Percentiles rank a stretch among this genome's conserved stretches.
phyloP scores from a whole-genome alignment of 23 tunicate genomes.

The Botrylloides violaceus region DNA sequence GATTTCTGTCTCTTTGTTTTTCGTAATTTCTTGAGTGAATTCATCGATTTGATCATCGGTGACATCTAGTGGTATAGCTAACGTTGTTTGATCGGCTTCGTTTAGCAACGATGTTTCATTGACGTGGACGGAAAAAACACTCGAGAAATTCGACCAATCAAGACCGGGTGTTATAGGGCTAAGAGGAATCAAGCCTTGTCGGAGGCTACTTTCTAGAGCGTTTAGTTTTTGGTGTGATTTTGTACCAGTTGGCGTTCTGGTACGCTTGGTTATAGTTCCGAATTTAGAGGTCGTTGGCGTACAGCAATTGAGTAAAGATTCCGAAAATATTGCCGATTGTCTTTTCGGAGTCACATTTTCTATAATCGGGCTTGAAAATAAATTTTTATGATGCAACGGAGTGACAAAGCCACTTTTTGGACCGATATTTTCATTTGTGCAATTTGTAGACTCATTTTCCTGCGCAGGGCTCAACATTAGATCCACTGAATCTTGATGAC shows the following conservation, averaged over 20 bases:
- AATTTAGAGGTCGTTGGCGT: not conserved
- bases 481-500: too few species aligned
- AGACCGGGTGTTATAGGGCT: slow-evolving; percentile 18
- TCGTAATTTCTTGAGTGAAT: slow-evolving; percentile 1
- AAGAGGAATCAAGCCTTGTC: not conserved
- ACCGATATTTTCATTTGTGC: too few species aligned
- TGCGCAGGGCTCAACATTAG: too few species aligned
- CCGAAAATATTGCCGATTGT: not conserved
- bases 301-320: not conserved
- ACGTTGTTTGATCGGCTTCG: not conserved
- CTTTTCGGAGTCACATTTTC: not conserved
- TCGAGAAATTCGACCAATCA: not conserved
- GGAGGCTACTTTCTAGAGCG: not conserved
- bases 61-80: slow-evolving; percentile 9
- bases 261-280: not conserved
- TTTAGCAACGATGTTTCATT: not conserved
- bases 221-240: not conserved
- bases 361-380: not conserved
- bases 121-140: slow-evolving; percentile 16
- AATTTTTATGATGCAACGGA: too few species aligned
- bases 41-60: slow-evolving; percentile 1
- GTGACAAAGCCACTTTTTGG: too few species aligned
- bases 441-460: too few species aligned
- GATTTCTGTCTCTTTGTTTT: not conserved
- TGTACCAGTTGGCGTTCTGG: slow-evolving; percentile 2